phyloP scores from a whole-genome alignment of 1,140 invertebrate genomes.

The Ephestia elutella region DNA sequence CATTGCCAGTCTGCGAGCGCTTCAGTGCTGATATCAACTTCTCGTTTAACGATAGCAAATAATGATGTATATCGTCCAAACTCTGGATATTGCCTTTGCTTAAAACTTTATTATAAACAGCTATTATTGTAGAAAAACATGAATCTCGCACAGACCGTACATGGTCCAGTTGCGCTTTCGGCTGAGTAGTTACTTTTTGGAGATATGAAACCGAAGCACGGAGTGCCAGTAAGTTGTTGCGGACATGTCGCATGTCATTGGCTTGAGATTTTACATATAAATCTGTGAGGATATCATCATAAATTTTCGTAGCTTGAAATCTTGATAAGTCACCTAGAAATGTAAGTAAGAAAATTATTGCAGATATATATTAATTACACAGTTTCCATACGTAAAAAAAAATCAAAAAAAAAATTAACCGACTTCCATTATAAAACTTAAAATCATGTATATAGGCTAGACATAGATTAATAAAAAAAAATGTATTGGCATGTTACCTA shows the following conservation, averaged over 20 bases:
- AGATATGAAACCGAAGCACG: slow-evolving; percentile 21
- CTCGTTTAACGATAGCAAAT: slow-evolving; percentile 37
- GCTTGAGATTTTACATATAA: slow-evolving; percentile 26
- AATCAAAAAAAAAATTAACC: too few species aligned
- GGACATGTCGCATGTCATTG: slow-evolving; percentile 8
- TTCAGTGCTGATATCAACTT: slow-evolving; percentile 44
- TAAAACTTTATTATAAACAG: slow-evolving; percentile 30
- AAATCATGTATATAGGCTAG: too few species aligned
- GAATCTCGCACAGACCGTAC: slow-evolving; percentile 31
- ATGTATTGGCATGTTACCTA: too few species aligned
- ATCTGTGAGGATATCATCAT: slow-evolving; percentile 25
- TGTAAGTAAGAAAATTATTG: not conserved
- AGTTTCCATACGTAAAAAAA: too few species aligned
- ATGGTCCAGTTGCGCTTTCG: slow-evolving; percentile 16
- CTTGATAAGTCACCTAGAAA: slow-evolving; percentile 21
- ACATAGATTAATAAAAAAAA: too few species aligned
- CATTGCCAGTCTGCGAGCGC: slow-evolving; percentile 42
- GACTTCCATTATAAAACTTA: too few species aligned
- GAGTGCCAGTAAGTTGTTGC: slow-evolving; percentile 21
- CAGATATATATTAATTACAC: too few species aligned
- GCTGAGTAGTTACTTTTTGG: slow-evolving; percentile 24
- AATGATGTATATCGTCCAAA: slow-evolving; percentile 33
- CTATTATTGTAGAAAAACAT: slow-evolving; percentile 28
- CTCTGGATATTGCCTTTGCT: slow-evolving; percentile 16
- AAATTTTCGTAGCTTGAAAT: slow-evolving; percentile 36